These are phyloP conservation scores for Pogonomyrmex barbatus DNA, from an alignment of 1,140 invertebrate genomes.

Conservation along the genomic window DNA sequence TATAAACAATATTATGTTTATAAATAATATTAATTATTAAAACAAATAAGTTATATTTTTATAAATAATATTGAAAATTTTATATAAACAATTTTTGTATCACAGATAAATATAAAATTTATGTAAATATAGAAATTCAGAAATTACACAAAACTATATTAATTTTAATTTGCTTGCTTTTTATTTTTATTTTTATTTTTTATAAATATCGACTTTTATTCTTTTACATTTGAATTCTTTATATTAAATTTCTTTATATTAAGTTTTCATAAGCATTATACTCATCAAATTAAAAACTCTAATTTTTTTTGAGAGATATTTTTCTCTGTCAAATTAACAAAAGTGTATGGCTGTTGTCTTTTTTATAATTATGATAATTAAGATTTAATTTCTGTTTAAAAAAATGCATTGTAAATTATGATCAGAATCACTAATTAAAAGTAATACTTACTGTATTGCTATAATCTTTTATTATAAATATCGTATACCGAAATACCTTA, in stretches of 20 bases:
- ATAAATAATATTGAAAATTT: not conserved
- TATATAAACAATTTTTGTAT: not conserved
- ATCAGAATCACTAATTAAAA: not conserved
- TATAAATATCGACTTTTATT: not conserved
- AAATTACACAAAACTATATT: not conserved
- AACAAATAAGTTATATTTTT: slow-evolving; percentile 4
- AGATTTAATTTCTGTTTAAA: not conserved
- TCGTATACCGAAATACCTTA: not conserved
- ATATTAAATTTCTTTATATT: not conserved
- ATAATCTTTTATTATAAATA: not conserved
- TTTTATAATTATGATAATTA: not conserved
- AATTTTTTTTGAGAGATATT: not conserved
- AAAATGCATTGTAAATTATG: not conserved
- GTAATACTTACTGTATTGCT: not conserved
- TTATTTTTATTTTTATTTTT: not conserved
- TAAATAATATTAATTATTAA: no score
- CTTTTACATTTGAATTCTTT: no score
- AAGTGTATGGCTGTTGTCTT: not conserved
- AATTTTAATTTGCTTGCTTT: not conserved
- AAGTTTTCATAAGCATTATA: not conserved
- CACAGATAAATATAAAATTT: not conserved
- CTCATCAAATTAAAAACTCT: not conserved
- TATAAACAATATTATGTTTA: no score
- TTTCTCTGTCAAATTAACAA: not conserved
- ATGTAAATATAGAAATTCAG: not conserved